Evolutionary conservation across 2,797 vertebrate species (phyloP), one percentile per base, ranked within the genome.

Genomic region (Ataeniobius toweri): DNA sequence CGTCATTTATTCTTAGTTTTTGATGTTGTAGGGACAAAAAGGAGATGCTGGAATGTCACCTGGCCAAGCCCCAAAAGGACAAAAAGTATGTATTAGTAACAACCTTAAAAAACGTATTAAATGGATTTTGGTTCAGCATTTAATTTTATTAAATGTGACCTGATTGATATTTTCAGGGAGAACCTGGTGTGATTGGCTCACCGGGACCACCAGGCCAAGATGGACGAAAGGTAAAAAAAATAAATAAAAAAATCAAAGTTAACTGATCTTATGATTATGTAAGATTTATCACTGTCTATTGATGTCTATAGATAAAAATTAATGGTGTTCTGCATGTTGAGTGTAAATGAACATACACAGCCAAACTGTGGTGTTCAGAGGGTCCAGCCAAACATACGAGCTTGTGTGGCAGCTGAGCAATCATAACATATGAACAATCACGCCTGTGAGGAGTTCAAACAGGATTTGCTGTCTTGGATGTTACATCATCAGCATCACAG

Each of bases 21-120:
- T 81, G 79, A 24, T 91, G 12, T 91, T 94, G 3, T 9, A 96
- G 96, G 96, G 96, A 68, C 91, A 89, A 51, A 96, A 96, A 89
- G 98, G 98, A 85, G 97, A 98, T 93, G 96, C 96, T 22, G 98
- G 98, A 89, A 83, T 97, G 73, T 99, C 98, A 6, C 97, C 96
- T 87, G 97, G 97, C 87, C 96, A 94, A 92, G 95, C 97, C 68
- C 89, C 81, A 28, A 95, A 93, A 87, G 98, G 98, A 93, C 93
- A 91, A 56, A 98, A 98, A 96, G 98, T 99, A 95, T 92, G 93
- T 20, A 59, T 24, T 24, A 24, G 63, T 41, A 67, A 9, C 36
- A 67, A 24, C 22, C 44, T 44, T 36, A 20, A 24, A 67, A 36
- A 24, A 67, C 36, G 36, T 36, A 4, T 36, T 36, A 36, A 36